Evolutionary conservation across 2,113 vertebrate genomes (phyloP).

Genomic region (Dascyllus trimaculatus): DNA sequence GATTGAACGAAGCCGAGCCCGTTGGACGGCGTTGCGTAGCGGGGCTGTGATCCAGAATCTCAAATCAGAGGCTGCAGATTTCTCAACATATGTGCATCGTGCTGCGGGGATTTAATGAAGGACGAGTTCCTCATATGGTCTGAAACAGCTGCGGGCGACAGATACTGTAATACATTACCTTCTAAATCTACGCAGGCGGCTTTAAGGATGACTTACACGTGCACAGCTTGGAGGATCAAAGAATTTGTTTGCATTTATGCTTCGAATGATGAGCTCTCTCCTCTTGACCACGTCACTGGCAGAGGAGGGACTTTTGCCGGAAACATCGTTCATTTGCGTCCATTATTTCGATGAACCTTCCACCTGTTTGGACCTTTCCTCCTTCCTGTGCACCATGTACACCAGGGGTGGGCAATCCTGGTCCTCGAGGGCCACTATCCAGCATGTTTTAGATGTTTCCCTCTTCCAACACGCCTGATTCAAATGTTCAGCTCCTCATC

Average conservation of each 20-base stretch:
- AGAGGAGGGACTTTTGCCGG: no score
- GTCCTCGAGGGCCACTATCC: no score
- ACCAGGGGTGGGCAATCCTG: no score
- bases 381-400: no score
- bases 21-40: background rate
- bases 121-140: background rate
- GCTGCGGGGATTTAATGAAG: background rate
- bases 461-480: no score
- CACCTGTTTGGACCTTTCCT: background rate
- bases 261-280: background rate
- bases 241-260: background rate
- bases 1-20: conserved; percentile 24
- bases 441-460: no score
- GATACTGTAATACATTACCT: background rate
- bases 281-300: no score
- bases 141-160: background rate
- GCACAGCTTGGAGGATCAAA: background rate
- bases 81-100: background rate
- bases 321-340: no score
- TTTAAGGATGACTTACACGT: background rate
- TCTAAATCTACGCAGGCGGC: background rate
- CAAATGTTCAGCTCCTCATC: no score
- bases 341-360: background rate
- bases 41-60: background rate
- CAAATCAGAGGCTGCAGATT: conserved; percentile 13